Conservation (phyloP, 1,140 invertebrate species). For the Tetranychus cinnabarinus region DNA sequence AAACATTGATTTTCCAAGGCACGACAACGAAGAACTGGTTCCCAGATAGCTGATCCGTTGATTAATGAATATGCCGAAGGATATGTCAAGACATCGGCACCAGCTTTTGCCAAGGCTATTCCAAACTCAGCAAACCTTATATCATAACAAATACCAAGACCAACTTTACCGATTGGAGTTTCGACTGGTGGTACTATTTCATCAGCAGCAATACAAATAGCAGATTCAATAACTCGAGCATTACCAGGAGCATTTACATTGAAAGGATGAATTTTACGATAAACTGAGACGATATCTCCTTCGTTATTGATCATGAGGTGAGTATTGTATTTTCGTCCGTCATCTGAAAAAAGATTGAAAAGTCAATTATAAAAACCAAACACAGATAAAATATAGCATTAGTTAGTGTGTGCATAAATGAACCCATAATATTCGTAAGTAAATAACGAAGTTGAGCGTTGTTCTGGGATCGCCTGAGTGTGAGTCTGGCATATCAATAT, state of each 20-base stretch:
- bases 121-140: conserved; percentile 75
- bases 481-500: no score
- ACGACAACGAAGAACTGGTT: conserved; percentile 30
- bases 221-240: conserved; percentile 42
- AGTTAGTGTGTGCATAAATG: no score
- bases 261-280: conserved; percentile 78
- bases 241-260: conserved; percentile 60
- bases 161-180: conserved; percentile 52
- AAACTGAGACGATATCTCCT: conserved; percentile 39
- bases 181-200: conserved; percentile 37
- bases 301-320: conserved; percentile 58
- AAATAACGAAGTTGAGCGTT: no score
- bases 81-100: conserved; percentile 69
- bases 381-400: background rate
- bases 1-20: conserved; percentile 79
- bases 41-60: conserved; percentile 86
- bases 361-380: background rate
- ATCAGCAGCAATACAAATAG: conserved; percentile 34
- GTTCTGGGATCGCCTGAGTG: no score
- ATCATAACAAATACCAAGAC: conserved; percentile 71
- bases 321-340: conserved; percentile 31
- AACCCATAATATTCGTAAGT: no score
- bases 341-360: background rate
- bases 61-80: conserved; percentile 81
- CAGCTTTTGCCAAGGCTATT: conserved; percentile 38